phyloP scores from a whole-genome alignment of 2,113 vertebrate species.

The Zapornia atra region DNA sequence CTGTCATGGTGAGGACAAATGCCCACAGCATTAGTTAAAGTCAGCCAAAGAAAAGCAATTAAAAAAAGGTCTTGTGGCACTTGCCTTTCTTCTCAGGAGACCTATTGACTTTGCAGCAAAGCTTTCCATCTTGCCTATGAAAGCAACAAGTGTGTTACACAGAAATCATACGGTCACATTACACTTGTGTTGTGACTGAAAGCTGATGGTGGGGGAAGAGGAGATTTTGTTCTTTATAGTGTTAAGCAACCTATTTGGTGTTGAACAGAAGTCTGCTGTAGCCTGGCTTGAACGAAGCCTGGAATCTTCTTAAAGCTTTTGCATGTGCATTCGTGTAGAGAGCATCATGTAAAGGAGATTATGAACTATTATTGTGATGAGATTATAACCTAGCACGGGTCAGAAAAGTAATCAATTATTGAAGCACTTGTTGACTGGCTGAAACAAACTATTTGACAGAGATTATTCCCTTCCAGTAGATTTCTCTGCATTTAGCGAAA shows the following conservation, averaged over 20 bases:
- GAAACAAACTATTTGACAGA: not conserved
- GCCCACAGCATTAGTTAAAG: constrained; percentile 45
- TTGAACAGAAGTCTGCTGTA: not conserved
- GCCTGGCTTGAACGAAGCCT: not conserved
- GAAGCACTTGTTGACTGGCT: not conserved
- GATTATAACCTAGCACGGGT: not conserved
- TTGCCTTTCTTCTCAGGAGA: constrained; percentile 13
- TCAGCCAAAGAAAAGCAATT: constrained; percentile 37
- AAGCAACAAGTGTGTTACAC: not conserved
- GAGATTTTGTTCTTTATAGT: constrained; percentile 17
- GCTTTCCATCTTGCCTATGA: not conserved
- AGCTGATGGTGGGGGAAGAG: constrained; percentile 1
- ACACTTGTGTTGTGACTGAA: not conserved
- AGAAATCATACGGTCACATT: not conserved
- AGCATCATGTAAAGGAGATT: not conserved
- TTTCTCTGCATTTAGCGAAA: not conserved
- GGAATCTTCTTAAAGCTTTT: not conserved
- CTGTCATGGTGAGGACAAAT: not conserved
- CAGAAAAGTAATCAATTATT: not conserved
- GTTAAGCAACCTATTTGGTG: not conserved
- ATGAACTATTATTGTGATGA: not conserved
- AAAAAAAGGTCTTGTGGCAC: constrained; percentile 23
- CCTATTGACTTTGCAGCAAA: constrained; percentile 1
- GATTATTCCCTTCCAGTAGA: not conserved
- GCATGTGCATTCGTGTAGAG: not conserved